These are phyloP conservation scores for Epizoanthus illoricatus DNA, from an alignment of 92 coral and sea anemone species.

Conservation along the genomic window DNA sequence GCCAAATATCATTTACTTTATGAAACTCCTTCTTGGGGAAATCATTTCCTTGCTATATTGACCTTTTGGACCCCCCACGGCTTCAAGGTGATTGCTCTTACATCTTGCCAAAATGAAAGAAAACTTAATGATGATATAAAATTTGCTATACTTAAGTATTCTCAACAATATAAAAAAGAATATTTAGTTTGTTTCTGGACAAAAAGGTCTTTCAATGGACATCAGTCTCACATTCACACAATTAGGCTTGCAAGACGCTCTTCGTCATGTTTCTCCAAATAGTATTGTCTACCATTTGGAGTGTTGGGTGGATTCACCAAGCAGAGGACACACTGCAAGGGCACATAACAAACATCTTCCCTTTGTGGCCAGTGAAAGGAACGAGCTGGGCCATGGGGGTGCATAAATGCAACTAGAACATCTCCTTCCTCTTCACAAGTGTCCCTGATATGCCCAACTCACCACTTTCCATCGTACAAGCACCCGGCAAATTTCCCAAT, in stretches of 20 bases:
- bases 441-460: constrained; percentile 31
- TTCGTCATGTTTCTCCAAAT: constrained; percentile 7
- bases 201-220: too few species aligned
- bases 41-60: too few species aligned
- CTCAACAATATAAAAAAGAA: too few species aligned
- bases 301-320: constrained; percentile 10
- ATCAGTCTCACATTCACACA: neutral
- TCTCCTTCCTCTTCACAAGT: constrained; percentile 17
- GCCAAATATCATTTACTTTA: too few species aligned
- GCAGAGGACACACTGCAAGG: constrained; percentile 29
- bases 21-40: too few species aligned
- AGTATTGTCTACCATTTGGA: constrained; percentile 4
- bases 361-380: constrained; percentile 32
- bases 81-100: too few species aligned
- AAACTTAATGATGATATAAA: too few species aligned
- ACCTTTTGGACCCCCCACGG: too few species aligned
- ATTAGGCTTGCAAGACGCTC: neutral
- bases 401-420: constrained; percentile 29
- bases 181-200: neutral
- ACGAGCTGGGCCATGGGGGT: constrained; percentile 32
- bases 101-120: too few species aligned
- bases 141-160: too few species aligned
- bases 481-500: neutral
- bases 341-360: constrained; percentile 24
- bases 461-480: constrained; percentile 5